A percentile compares a stretch with the other conserved stretches of the same genome.
Conservation (phyloP, 2,797 vertebrate species). For the Cynodonichthys magdalenae region DNA sequence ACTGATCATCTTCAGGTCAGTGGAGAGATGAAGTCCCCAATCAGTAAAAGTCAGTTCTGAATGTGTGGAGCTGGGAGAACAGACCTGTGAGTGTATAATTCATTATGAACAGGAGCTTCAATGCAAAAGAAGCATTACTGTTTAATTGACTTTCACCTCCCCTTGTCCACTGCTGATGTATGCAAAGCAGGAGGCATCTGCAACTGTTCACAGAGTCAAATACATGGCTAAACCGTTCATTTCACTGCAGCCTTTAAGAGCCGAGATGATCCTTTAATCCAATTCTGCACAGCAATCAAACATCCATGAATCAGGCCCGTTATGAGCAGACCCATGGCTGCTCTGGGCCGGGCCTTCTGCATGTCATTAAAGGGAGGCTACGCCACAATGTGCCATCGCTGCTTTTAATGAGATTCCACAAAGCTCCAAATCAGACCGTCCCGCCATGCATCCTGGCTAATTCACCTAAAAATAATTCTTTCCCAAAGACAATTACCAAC, state of each 20-base stretch:
- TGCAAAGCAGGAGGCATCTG: conserved; percentile 55
- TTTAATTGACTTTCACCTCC: conserved; percentile 73
- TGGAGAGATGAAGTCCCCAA: no score
- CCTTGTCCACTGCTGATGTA: conserved; percentile 64
- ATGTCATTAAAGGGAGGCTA: conserved; percentile 70
- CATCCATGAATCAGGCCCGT: conserved; percentile 74
- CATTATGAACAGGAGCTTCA: conserved; percentile 5
- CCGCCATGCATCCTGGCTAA: conserved; percentile 69
- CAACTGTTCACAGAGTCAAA: conserved; percentile 40
- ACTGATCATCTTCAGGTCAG: no score
- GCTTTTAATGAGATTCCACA: conserved; percentile 81
- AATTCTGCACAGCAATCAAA: conserved; percentile 79
- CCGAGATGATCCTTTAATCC: conserved; percentile 79
- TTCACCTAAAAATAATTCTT: conserved; percentile 77
- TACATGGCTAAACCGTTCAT: conserved; percentile 66
- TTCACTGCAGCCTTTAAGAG: conserved; percentile 62
- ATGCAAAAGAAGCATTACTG: conserved; percentile 32
- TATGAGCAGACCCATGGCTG: conserved; percentile 62
- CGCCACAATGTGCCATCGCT: conserved; percentile 65
- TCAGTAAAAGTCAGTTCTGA: no score
- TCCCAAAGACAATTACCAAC: conserved; percentile 67
- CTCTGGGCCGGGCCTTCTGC: conserved; percentile 56
- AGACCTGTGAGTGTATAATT: background rate
- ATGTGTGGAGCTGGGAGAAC: background rate
- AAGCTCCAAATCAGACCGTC: conserved; percentile 65